Base-by-base conservation (phyloP, 2,888 invertebrate genomes). In the Coremacera marginata region DNA sequence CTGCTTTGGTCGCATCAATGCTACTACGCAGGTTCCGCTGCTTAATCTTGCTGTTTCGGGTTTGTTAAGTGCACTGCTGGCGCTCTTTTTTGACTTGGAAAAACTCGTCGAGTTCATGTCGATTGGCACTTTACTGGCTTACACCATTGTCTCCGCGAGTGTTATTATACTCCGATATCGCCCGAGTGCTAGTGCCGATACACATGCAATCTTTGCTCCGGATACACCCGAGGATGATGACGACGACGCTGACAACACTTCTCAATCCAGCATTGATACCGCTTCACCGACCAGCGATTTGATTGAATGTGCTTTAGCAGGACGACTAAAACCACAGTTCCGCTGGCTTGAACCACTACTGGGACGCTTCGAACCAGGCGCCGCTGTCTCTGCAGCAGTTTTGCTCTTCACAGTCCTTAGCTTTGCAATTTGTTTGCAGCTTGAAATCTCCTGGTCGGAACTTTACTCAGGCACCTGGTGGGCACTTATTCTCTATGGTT, bases 101-200 rank as follows among this genome's bases (percentile, higher is more conserved):
- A 96, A 96, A 82, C 90, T 98, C 60, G 96, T 98, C 0, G 97
- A 98, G 86, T 97, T 98, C 86, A 96, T 98, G 96, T 97, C 97
- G 1, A 97, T 98, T 84, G 96, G 96, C 0, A 96, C 96, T 0
- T 90, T 96, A 71, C 89, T 96, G 83, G 96, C 96, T 0, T 97
- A 97, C 87, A 96, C 96, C 2, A 96, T 97, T 80, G 97, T 98
- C 3, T 96, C 96, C 81, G 96, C 96, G 16, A 94, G 95, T 79
- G 95, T 97, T 7, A 95, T 98, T 75, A 94, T 97, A 70, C 90
- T 97, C 74, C 92, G 97, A 67, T 97, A 97, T 85, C 91, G 94
- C 4, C 94, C 94, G 0, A 87, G 91, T 22, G 90, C 91, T 0
- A 79, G 77, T 1, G 84, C 90, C 1, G 86, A 89, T 51, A 91